Percentiles rank a stretch among this genome's conserved stretches.
Evolutionary conservation across 1,140 invertebrate genomes (phyloP).

Genomic region (Drosophila bipectinata): DNA sequence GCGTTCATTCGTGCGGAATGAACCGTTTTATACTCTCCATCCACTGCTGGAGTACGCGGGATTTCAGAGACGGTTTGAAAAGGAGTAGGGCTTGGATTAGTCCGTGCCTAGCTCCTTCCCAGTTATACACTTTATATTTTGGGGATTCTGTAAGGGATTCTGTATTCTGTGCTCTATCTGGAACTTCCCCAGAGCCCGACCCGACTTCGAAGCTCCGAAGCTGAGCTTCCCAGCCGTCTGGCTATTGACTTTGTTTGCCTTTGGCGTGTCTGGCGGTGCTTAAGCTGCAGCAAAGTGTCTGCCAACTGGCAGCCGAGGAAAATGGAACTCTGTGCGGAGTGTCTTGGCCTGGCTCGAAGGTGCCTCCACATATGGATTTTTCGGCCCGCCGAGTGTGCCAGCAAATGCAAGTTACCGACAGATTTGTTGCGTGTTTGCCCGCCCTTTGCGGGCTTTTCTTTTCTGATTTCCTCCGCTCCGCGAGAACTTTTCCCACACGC

Average conservation of each 20-base stretch:
- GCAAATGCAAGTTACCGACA: slow-evolving; percentile 53
- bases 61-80: neutral
- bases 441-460: slow-evolving; percentile 26
- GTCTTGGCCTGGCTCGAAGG: slow-evolving; percentile 21
- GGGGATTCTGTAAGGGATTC: neutral
- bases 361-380: slow-evolving; percentile 44
- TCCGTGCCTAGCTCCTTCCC: neutral
- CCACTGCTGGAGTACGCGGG: neutral
- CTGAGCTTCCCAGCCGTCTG: slow-evolving; percentile 75
- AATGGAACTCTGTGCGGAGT: slow-evolving; percentile 12
- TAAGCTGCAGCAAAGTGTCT: slow-evolving; percentile 55
- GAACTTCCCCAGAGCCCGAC: slow-evolving; percentile 20
- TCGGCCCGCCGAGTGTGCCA: slow-evolving; percentile 19
- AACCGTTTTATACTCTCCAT: slow-evolving; percentile 65
- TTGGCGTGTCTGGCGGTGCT: slow-evolving; percentile 75
- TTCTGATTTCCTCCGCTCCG: slow-evolving; percentile 11
- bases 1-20: slow-evolving; percentile 69
- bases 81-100: neutral
- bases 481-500: slow-evolving; percentile 56
- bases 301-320: slow-evolving; percentile 19
- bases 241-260: slow-evolving; percentile 77
- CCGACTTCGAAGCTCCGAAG: slow-evolving; percentile 14
- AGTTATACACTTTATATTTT: neutral
- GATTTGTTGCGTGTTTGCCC: slow-evolving; percentile 71
- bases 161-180: neutral